Conservation (phyloP, 2,113 vertebrate genomes). For the Oceanodroma tethys region DNA sequence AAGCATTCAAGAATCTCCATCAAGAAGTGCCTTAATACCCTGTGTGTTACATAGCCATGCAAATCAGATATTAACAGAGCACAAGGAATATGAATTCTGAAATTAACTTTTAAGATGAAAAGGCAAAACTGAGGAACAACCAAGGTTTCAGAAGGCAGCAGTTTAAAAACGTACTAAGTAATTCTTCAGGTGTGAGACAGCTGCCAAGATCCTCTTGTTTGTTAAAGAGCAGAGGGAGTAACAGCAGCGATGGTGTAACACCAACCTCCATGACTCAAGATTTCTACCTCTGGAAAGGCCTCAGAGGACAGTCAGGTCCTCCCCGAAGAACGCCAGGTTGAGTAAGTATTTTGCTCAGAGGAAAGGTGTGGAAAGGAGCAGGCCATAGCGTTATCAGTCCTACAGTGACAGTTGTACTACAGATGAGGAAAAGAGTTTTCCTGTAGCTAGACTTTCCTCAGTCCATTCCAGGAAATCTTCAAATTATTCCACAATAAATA, state of each 20-base stretch:
- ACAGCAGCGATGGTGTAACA: neutral
- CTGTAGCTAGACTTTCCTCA: neutral
- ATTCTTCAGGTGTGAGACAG: neutral
- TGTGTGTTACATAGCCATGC: rapidly evolving
- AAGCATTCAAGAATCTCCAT: neutral
- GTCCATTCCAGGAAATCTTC: neutral
- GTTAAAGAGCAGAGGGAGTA: neutral
- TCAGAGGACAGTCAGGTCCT: neutral
- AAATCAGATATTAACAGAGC: neutral
- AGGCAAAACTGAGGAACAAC: neutral
- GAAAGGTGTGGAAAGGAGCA: neutral
- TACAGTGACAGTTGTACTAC: neutral
- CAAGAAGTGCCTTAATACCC: neutral
- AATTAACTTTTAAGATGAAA: neutral
- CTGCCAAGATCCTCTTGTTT: neutral
- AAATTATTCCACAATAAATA: neutral
- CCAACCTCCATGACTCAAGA: neutral
- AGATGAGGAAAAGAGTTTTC: neutral
- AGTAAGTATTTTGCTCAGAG: neutral
- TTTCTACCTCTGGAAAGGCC: neutral
- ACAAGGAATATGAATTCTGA: neutral
- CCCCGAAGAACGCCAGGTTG: neutral
- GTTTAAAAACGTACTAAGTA: neutral
- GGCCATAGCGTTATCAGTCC: neutral
- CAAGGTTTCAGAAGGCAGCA: neutral